Conservation (phyloP, 2,797 vertebrate genomes). For the Girardinus metallicus region DNA sequence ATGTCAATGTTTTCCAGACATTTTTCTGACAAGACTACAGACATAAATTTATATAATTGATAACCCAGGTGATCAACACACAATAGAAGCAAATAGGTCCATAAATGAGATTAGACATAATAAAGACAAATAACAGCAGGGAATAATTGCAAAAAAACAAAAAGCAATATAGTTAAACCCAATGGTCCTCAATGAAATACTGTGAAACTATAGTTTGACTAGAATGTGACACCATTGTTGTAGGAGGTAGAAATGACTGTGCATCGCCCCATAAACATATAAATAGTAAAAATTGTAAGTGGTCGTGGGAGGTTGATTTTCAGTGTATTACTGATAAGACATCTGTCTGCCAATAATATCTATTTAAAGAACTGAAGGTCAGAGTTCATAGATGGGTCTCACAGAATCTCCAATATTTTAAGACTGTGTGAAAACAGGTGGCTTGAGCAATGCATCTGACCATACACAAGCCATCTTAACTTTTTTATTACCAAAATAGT, state of each 20-base stretch:
- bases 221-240: not conserved
- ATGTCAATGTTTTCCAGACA: not conserved
- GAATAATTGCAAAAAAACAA: not conserved
- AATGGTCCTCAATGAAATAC: not conserved
- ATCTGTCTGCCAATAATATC: too few relatives aligned
- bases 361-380: not conserved
- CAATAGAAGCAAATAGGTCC: not conserved
- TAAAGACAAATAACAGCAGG: not conserved
- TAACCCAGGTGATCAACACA: not conserved
- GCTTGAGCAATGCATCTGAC: not conserved
- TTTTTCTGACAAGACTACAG: not conserved
- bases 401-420: not conserved
- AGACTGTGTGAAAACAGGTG: not conserved
- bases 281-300: not conserved
- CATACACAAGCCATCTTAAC: not conserved
- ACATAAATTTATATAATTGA: not conserved
- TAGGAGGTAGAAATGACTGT: not conserved
- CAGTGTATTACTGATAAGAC: not conserved
- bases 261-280: not conserved
- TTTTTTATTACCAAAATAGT: not conserved
- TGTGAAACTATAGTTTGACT: not conserved
- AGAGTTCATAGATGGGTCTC: not conserved
- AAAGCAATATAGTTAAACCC: not conserved
- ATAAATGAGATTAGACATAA: not conserved
- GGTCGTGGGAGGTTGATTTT: not conserved